Evolutionary conservation across 2,797 vertebrate genomes (phyloP), one percentile per base, ranked within the genome.

Genomic region (Rhabdomys pumilio): DNA sequence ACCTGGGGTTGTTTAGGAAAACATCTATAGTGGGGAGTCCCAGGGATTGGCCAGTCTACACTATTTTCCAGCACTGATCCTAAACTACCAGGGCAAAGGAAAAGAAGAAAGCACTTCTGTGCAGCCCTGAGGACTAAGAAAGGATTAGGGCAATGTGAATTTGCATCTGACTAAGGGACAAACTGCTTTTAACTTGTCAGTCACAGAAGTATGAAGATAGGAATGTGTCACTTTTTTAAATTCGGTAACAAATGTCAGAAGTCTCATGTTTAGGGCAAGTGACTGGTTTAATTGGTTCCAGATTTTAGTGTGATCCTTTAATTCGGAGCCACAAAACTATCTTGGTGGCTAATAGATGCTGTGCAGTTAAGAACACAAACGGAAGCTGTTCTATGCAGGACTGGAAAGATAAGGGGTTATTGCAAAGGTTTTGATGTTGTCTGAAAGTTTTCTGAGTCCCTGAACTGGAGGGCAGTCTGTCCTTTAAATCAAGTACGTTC

Each of bases 401-500:
- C 12, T 61, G 57, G 79, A 34, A 38, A 81, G 3, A 29, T 26
- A 63, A 20, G 31, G 12, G 34, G 17, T 2, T 73, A 79, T 31
- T 73, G 55, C 34, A 84, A 91, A 89, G 7, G 4, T 91, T 72
- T 85, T 5, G 12, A 22, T 77, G 44, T 59, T 50, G 38, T 76
- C 15, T 4, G 69, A 79, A 96, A 86, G 73, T 91, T 94, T 57
- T 72, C 69, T 59, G 53, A 14, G 80, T 67, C 34, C n/a, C 63
- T 47, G 59, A 94, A 87, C 31, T 57, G 29, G 88, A 97, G 80
- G 93, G 5, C 24, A 85, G 15, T 85, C 91, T 93, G 65, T 95
- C 84, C 82, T 97, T 97, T 92, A 93, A 93, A 84, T 89, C 96
- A 93, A 67, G 20, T 3, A 90, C 22, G 67, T 90, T 92, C 81